A percentile compares a stretch with the other conserved stretches of the same genome.
These are phyloP conservation scores for Odontomachus brunneus DNA, from an alignment of 1,140 invertebrate species.

Conservation along the genomic window DNA sequence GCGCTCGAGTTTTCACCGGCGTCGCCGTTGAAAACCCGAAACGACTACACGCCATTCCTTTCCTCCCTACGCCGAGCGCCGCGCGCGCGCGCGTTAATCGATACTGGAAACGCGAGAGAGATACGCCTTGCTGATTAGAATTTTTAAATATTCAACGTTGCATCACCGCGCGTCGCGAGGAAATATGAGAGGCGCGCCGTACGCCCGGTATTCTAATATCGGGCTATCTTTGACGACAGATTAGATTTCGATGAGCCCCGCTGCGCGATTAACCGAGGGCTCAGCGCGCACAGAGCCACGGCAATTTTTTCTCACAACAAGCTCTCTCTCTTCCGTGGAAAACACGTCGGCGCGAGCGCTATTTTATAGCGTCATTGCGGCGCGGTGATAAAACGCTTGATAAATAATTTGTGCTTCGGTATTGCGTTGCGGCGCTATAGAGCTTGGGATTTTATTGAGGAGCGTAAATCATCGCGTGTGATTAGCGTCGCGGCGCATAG, in stretches of 20 bases:
- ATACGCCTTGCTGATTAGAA: slow-evolving; percentile 60
- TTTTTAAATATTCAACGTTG: slow-evolving; percentile 73
- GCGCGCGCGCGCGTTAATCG: slow-evolving; percentile 54
- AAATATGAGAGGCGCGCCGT: slow-evolving; percentile 36
- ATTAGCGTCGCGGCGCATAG: slow-evolving; percentile 28
- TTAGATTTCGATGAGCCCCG: slow-evolving; percentile 64
- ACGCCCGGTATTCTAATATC: slow-evolving; percentile 59
- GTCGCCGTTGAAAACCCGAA: slow-evolving; percentile 64
- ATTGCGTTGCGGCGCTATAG: not conserved
- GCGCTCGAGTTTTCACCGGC: slow-evolving; percentile 66
- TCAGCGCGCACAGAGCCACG: not conserved
- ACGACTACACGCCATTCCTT: slow-evolving; percentile 46
- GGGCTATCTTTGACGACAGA: slow-evolving; percentile 61
- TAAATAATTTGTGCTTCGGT: slow-evolving; percentile 46
- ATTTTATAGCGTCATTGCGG: slow-evolving; percentile 57
- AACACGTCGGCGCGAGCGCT: slow-evolving; percentile 32
- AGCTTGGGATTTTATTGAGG: slow-evolving; percentile 19
- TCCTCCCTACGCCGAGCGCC: slow-evolving; percentile 2
- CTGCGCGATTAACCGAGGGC: slow-evolving; percentile 52
- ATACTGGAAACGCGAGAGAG: slow-evolving; percentile 55
- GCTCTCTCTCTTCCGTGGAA: slow-evolving; percentile 22
- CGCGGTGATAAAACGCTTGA: slow-evolving; percentile 41
- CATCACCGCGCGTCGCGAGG: slow-evolving; percentile 36
- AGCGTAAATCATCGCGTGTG: slow-evolving; percentile 25
- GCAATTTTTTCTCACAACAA: slow-evolving; percentile 43